phyloP scores from a whole-genome alignment of 2,888 invertebrate genomes.

The Nemotelus pantherinus region DNA sequence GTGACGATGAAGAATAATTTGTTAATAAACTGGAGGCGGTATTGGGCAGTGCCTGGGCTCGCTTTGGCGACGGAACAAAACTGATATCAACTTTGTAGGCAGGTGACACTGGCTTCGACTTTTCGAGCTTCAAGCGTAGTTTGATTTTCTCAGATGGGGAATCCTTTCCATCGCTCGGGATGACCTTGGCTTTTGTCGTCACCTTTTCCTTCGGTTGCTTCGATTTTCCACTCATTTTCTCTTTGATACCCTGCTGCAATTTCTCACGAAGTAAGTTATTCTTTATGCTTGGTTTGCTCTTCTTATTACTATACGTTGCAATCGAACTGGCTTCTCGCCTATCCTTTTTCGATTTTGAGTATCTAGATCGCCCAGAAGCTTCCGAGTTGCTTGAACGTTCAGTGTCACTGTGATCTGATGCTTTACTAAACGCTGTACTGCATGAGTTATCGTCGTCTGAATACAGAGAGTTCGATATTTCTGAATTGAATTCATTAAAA shows the following conservation, averaged over 20 bases:
- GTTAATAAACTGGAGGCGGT: conserved; percentile 44
- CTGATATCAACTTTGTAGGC: conserved; percentile 85
- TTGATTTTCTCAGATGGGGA: conserved; percentile 77
- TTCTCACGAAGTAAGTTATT: conserved; percentile 59
- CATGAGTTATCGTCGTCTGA: conserved; percentile 71
- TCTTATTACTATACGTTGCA: conserved; percentile 53
- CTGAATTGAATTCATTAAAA: conserved; percentile 62
- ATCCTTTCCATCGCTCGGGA: conserved; percentile 45
- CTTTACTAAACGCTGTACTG: conserved; percentile 67
- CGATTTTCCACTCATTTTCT: conserved; percentile 56
- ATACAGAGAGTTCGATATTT: conserved; percentile 67
- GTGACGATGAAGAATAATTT: conserved; percentile 40
- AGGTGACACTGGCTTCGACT: conserved; percentile 80
- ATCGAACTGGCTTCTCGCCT: conserved; percentile 40
- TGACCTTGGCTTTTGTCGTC: conserved; percentile 54
- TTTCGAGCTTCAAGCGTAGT: conserved; percentile 82
- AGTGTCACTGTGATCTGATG: conserved; percentile 68
- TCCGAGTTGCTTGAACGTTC: conserved; percentile 65
- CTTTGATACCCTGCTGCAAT: conserved; percentile 60
- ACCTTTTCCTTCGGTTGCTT: conserved; percentile 53
- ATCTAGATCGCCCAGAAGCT: conserved; percentile 67
- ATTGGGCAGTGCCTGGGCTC: conserved; percentile 55
- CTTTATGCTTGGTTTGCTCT: conserved; percentile 54
- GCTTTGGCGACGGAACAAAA: conserved; percentile 70
- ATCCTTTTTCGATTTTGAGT: conserved; percentile 46